Evolutionary conservation across 2,888 invertebrate species (phyloP), one percentile per base, ranked within the genome.

Genomic region (Hypsopygia costalis): DNA sequence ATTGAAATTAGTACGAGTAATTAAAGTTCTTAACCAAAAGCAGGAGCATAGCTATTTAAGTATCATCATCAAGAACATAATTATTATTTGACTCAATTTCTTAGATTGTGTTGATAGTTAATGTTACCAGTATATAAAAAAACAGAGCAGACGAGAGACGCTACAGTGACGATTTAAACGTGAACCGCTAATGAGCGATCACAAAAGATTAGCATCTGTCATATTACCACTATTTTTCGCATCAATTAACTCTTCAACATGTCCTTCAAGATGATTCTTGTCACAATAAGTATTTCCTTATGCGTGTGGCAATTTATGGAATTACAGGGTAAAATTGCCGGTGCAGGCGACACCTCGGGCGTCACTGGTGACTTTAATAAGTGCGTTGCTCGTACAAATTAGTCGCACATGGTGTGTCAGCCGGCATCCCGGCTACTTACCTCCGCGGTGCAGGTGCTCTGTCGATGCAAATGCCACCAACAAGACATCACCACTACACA

Each of bases 321-420:
- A 83, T 81, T 79, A 81, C 59, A 56, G 61, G 67, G 42, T 34
- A 59, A 82, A 82, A 85, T 81, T 80, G 73, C 61, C 63, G 61
- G 69, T 73, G 69, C 70, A 55, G 63, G 71, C 69, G 75, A 83
- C 83, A 86, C 86, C 83, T 83, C 81, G 59, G 81, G 85, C 82
- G 73, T 67, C 67, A 70, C 61, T 66, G 61, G 68, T 69, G 65
- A 64, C 60, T 49, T 74, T 86, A 85, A 86, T 85, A 77, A 82
- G 77, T 64, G 74, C 65, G 69, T 77, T 71, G 81, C 62, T 59
- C 68, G 62, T 68, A 78, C 86, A 82, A 86, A 87, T 87, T 85
- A 83, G 82, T 69, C 71, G 81, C 87, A 88, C 76, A 88, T 88
- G 87, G 81, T 81, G 85, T 73, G 80, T 68, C 86, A 86, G 85